Evolutionary conservation across 2,888 invertebrate species (phyloP).

Genomic region (Drosophila barbarae): DNA sequence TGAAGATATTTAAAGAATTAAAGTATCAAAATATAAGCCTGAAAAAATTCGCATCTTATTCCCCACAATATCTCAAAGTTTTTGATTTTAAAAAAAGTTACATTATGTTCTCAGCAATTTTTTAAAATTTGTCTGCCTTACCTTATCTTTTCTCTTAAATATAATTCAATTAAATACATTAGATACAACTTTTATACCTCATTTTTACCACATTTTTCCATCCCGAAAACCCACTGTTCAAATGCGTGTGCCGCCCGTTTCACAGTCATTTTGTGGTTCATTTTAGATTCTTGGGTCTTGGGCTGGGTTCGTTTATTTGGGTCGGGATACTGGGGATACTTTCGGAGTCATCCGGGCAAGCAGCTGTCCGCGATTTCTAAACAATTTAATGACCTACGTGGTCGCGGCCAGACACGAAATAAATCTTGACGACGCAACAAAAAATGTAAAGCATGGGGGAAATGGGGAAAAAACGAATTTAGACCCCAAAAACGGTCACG

Average conservation of each 20-base stretch:
- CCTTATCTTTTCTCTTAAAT: no score
- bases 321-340: constrained; percentile 32
- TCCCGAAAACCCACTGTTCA: constrained; percentile 41
- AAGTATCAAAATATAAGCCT: no score
- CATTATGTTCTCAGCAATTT: no score
- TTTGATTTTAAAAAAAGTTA: no score
- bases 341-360: constrained; percentile 17
- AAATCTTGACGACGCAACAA: constrained; percentile 55
- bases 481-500: constrained; percentile 63
- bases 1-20: no score
- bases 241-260: constrained; percentile 60
- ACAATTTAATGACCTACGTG: constrained; percentile 72
- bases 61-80: no score
- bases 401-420: constrained; percentile 66
- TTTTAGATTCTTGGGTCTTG: constrained; percentile 48
- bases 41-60: no score
- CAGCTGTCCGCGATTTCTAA: constrained; percentile 70
- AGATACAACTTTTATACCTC: neutral
- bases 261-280: constrained; percentile 69
- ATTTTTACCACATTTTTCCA: no score
- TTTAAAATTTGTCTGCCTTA: no score
- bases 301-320: constrained; percentile 30
- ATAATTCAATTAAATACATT: no score
- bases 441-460: constrained; percentile 20
- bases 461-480: neutral